Conservation (phyloP, 2,888 invertebrate species). For the Zygaena filipendulae region DNA sequence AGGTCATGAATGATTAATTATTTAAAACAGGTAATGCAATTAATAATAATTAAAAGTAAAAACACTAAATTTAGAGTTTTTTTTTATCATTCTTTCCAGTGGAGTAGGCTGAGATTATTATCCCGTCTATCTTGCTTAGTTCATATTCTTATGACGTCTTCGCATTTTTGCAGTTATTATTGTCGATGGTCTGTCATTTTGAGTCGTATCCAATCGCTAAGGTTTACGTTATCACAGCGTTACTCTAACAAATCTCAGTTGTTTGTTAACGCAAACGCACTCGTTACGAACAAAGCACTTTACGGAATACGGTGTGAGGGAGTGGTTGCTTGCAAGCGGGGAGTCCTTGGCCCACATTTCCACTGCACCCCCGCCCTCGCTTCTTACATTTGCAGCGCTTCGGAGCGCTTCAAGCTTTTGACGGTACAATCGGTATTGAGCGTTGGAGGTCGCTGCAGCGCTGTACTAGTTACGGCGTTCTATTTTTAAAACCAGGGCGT, state of each 20-base stretch:
- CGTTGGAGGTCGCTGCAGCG: slow-evolving; percentile 20
- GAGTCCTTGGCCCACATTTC: slow-evolving; percentile 20
- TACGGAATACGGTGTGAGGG: slow-evolving; percentile 13
- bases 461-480: slow-evolving; percentile 16
- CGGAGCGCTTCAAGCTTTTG: slow-evolving; percentile 16
- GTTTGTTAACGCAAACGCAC: slow-evolving; percentile 8
- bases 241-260: slow-evolving; percentile 7
- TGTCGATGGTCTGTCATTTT: no score
- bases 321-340: slow-evolving; percentile 19
- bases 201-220: no score
- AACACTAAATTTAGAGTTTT: no score
- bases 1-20: no score
- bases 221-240: no score
- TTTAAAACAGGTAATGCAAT: no score
- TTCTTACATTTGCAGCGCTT: not conserved
- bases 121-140: no score
- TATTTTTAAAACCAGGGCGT: slow-evolving; percentile 26
- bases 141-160: no score
- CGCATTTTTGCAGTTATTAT: no score
- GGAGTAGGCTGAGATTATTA: no score
- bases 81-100: no score
- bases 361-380: slow-evolving; percentile 13
- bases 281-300: slow-evolving; percentile 5
- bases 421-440: slow-evolving; percentile 8
- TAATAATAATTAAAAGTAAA: no score